A percentile compares a stretch with the other conserved stretches of the same genome.
Conservation (phyloP, 2,888 invertebrate species). For the Ichneumoninae sp. region DNA sequence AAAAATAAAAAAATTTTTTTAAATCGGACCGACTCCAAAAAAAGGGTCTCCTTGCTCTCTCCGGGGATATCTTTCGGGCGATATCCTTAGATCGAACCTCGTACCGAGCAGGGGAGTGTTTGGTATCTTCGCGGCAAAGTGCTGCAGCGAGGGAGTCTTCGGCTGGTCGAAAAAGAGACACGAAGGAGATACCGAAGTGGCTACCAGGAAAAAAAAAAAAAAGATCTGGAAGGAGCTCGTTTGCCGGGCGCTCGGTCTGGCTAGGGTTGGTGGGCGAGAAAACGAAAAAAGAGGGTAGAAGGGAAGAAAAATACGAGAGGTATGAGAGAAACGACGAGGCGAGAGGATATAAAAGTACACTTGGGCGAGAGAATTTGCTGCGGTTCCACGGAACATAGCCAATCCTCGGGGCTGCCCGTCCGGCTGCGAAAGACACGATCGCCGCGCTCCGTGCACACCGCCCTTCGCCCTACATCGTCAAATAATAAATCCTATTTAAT, state of each 20-base stretch:
- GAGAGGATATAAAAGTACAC: slow-evolving; percentile 51
- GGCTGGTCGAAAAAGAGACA: slow-evolving; percentile 25
- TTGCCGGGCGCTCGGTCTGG: slow-evolving; percentile 45
- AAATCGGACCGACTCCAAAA: slow-evolving; percentile 13
- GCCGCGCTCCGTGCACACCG: background rate
- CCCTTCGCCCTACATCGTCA: background rate
- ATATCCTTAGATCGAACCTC: slow-evolving; percentile 56
- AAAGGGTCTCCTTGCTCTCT: background rate
- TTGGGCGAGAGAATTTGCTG: slow-evolving; percentile 47
- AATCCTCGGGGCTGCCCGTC: slow-evolving; percentile 38
- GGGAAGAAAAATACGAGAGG: slow-evolving; percentile 35
- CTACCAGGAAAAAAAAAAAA: slow-evolving; percentile 42
- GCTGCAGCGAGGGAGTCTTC: slow-evolving; percentile 42
- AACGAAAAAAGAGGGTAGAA: slow-evolving; percentile 22
- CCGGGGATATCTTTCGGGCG: slow-evolving; percentile 28
- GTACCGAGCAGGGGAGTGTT: slow-evolving; percentile 47
- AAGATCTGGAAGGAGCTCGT: slow-evolving; percentile 47
- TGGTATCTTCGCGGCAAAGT: slow-evolving; percentile 56
- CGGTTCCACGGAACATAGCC: slow-evolving; percentile 27
- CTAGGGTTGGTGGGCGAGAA: slow-evolving; percentile 39
- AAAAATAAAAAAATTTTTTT: slow-evolving; percentile 18
- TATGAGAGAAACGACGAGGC: slow-evolving; percentile 18
- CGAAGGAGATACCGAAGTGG: slow-evolving; percentile 44
- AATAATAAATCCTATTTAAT: slow-evolving; percentile 46
- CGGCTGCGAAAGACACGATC: slow-evolving; percentile 17